Evolutionary conservation across 64 coral and sea anemone species (phyloP), one percentile per base, ranked within the genome.

Genomic region (Anthopleura sola): DNA sequence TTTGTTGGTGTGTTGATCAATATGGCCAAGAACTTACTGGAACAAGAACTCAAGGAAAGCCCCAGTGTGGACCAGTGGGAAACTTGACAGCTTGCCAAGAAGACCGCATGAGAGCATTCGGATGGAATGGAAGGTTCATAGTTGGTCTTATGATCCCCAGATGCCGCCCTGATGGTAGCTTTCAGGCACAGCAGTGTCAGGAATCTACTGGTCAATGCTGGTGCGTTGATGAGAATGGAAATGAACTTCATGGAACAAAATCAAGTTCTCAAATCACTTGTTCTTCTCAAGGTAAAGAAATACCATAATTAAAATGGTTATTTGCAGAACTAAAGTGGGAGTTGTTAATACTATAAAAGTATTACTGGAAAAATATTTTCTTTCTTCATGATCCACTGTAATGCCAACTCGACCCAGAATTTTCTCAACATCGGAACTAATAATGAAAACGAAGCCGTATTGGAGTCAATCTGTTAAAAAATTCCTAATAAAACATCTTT

Each of bases 161-260:
- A 49, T 95, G 93, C 38, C 18, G 68, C 24, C 44, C 82, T 40
- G 93, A 95, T 78, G 89, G 89, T 57, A 26, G 75, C 9, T 95
- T 87, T 85, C 19, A 83, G 23, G 24, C 60, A 23, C 53, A 88
- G 2, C 93, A 91, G 39, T 95, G 93, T 83, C 87, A 88, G n/a
- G 38, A 34, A 16, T 79, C 75, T n/a, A 88, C 86, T 38, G 93
- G 89, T 37, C 89, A 95, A 48, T 95, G 93, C 51, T 95, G 93
- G 93, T 95, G 93, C 54, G 93, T 91, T n/a, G 93, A 95, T 55
- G 68, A 28, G 64, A 95, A 88, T 49, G 93, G 93, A 0, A 95
- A 95, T 75, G 93, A 95, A 58, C 83, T 50, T 16, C 33, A 23
- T 66, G 93, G 89, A 0, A 91, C 86, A 36, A 56, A 20, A 40